Conservation (phyloP, 2,113 vertebrate species). For the Mastomys natalensis region DNA sequence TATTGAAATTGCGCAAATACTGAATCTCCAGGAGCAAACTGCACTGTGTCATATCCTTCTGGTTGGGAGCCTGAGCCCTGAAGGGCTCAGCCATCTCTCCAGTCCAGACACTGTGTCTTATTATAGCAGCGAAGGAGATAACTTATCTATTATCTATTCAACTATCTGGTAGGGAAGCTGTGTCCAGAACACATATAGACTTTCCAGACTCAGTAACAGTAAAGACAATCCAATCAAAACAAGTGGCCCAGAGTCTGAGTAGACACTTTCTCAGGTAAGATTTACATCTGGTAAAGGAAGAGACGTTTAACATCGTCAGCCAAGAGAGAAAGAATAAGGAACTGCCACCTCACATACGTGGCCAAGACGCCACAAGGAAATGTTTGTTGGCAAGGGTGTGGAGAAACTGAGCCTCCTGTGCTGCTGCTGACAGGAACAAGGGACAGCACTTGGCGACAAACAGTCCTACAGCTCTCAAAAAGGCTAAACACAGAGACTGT, state of each 20-base stretch:
- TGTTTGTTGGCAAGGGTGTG: not conserved
- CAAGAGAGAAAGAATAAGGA: conserved; percentile 1
- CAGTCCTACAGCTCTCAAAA: not conserved
- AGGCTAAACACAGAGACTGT: not conserved
- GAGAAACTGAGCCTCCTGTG: not conserved
- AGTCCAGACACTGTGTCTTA: not conserved
- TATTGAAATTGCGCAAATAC: not conserved
- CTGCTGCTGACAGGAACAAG: not conserved
- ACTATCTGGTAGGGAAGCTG: not conserved
- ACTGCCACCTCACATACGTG: not conserved
- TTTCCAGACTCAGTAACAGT: not conserved
- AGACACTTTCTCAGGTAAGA: not conserved
- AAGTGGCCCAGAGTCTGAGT: not conserved
- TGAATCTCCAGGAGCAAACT: not conserved
- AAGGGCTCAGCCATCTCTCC: not conserved
- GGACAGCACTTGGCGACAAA: not conserved
- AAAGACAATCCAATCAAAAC: not conserved
- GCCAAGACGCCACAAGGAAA: not conserved
- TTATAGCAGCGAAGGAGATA: not conserved
- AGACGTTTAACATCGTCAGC: not conserved
- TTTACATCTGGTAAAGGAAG: conserved; percentile 28
- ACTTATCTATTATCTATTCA: not conserved
- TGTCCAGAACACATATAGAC: not conserved
- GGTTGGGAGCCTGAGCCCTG: not conserved
- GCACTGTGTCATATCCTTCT: not conserved